Percentiles rank a stretch among this genome's conserved stretches.
Conservation (phyloP, 2,888 invertebrate genomes). For the Willowsia nigromaculata region DNA sequence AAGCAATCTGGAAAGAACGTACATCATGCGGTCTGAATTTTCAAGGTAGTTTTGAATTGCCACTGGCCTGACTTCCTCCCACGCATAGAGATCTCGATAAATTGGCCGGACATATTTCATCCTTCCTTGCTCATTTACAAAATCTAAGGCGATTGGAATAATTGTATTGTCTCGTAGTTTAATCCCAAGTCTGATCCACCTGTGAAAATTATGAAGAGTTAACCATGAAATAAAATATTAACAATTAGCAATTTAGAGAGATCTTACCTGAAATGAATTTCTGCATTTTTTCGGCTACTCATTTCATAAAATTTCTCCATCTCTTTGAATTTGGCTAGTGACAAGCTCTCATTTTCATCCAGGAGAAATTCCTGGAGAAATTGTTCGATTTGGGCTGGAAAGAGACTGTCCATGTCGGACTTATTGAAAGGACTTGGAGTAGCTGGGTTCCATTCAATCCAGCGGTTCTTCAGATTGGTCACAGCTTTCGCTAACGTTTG, state of each 20-base stretch:
- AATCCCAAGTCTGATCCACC: constrained; percentile 90
- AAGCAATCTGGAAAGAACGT: constrained; percentile 87
- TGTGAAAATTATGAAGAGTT: constrained; percentile 80
- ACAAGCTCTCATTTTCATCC: constrained; percentile 82
- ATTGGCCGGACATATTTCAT: constrained; percentile 86
- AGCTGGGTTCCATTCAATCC: constrained; percentile 82
- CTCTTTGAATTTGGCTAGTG: constrained; percentile 83
- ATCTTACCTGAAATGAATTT: constrained; percentile 85
- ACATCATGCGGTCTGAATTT: constrained; percentile 90
- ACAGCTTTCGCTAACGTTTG: constrained; percentile 85
- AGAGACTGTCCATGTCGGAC: constrained; percentile 83
- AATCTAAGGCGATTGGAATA: constrained; percentile 86
- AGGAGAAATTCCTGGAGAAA: constrained; percentile 86
- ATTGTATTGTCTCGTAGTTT: constrained; percentile 86
- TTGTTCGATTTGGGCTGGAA: constrained; percentile 85
- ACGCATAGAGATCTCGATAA: constrained; percentile 86
- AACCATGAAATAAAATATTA: too few species aligned
- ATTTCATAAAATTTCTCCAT: constrained; percentile 86
- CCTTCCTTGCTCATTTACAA: constrained; percentile 91
- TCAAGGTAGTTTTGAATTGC: constrained; percentile 88
- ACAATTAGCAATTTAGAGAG: too few species aligned
- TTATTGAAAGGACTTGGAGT: constrained; percentile 81
- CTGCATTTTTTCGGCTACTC: constrained; percentile 86
- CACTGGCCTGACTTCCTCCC: constrained; percentile 86
- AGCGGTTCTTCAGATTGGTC: constrained; percentile 83